These are phyloP conservation scores for Ceratothoa steindachneri DNA, from an alignment of 2,888 invertebrate genomes.

Conservation along the genomic window DNA sequence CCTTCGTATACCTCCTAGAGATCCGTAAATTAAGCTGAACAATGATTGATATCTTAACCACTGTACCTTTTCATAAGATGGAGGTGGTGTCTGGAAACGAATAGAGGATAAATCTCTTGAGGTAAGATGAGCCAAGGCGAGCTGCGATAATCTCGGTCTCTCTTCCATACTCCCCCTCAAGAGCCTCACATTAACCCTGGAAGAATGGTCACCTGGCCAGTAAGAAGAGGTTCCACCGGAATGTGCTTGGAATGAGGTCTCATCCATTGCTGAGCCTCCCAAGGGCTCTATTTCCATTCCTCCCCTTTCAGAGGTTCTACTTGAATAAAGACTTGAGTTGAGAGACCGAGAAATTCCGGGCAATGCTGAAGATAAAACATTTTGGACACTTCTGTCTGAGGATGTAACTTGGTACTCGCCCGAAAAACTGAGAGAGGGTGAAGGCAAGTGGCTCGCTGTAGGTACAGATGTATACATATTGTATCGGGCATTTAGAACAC, in stretches of 20 bases:
- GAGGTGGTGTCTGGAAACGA: slow-evolving; percentile 18
- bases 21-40: no score
- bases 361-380: neutral
- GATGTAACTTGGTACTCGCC: neutral
- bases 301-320: neutral
- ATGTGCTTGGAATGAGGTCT: neutral
- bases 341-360: neutral
- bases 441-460: neutral
- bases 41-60: no score
- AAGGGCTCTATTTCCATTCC: neutral
- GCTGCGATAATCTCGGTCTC: neutral
- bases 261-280: neutral
- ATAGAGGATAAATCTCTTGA: neutral
- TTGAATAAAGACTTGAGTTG: slow-evolving; percentile 3
- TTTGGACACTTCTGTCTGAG: neutral
- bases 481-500: neutral
- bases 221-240: neutral
- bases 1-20: no score
- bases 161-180: neutral
- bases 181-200: neutral
- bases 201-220: neutral
- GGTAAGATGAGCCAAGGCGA: slow-evolving; percentile 1
- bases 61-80: slow-evolving; percentile 22
- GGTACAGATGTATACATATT: neutral
- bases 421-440: neutral